Conservation (phyloP, 1,140 invertebrate species). For the Thaumetopoea pityocampa region DNA sequence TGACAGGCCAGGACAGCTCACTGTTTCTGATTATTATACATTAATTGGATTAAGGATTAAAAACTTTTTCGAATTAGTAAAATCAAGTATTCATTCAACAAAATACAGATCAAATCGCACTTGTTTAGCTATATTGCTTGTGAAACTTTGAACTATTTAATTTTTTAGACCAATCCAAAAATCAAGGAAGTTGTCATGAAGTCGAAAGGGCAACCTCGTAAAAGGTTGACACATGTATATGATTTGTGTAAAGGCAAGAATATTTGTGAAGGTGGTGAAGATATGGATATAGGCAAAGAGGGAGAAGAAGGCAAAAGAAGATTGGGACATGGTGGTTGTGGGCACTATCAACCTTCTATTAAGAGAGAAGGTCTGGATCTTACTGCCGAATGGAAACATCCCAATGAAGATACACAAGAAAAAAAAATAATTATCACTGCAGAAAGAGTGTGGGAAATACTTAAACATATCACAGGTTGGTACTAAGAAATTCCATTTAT, state of each 20-base stretch:
- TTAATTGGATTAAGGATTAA: too few species aligned
- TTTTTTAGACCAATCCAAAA: constrained; percentile 90
- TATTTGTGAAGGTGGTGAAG: constrained; percentile 98
- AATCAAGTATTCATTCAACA: too few species aligned
- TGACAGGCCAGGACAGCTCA: too few species aligned
- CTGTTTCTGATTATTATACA: too few species aligned
- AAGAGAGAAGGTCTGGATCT: constrained; percentile 93
- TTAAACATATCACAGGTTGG: constrained; percentile 94
- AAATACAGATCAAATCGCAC: too few species aligned
- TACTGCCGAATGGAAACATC: constrained; percentile 97
- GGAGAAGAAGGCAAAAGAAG: constrained; percentile 83
- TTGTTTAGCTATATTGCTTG: background rate
- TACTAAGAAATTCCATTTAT: too few species aligned
- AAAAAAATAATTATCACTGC: constrained; percentile 95
- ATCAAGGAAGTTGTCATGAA: constrained; percentile 98
- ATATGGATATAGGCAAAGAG: constrained; percentile 94
- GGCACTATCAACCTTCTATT: constrained; percentile 96
- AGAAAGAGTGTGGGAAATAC: constrained; percentile 96
- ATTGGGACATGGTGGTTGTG: constrained; percentile 94
- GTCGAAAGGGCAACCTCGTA: constrained; percentile 97
- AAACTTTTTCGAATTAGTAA: too few species aligned
- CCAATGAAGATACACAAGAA: constrained; percentile 98
- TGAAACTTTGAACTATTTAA: background rate
- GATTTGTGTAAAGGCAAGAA: constrained; percentile 99
- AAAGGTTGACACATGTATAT: constrained; percentile 96